Conservation (phyloP, 2,888 invertebrate species). For the Agrochola litura region DNA sequence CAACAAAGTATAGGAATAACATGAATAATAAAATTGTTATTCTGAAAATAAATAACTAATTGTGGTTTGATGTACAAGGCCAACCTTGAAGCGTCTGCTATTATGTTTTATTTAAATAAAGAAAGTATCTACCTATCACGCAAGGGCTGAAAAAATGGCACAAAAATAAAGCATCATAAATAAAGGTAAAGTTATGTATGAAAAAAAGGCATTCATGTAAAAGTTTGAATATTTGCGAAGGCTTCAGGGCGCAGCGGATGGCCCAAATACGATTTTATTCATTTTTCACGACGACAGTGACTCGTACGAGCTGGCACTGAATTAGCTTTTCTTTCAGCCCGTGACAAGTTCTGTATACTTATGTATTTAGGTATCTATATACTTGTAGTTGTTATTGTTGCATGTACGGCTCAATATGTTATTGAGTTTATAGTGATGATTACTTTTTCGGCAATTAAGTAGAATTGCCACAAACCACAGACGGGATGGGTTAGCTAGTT, state of each 20-base stretch:
- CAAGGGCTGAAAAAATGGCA: constrained; percentile 17
- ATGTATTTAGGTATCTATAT: constrained; percentile 30
- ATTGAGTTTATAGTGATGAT: background rate
- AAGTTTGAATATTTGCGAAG: constrained; percentile 74
- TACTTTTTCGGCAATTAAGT: background rate
- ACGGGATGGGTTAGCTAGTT: background rate
- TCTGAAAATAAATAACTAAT: constrained; percentile 27
- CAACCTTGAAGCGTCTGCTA: constrained; percentile 31
- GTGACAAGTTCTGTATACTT: constrained; percentile 63
- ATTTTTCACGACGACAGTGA: constrained; percentile 88
- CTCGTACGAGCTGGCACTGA: constrained; percentile 88
- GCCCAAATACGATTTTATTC: constrained; percentile 87
- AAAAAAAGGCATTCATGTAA: constrained; percentile 57
- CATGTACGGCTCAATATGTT: constrained; percentile 19
- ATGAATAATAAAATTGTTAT: constrained; percentile 22
- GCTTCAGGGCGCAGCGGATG: constrained; percentile 76
- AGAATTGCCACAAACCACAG: background rate
- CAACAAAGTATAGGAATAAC: constrained; percentile 2
- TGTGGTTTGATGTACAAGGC: constrained; percentile 41
- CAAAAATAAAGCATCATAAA: constrained; percentile 38
- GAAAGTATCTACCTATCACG: constrained; percentile 19
- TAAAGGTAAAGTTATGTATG: constrained; percentile 25
- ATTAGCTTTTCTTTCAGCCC: constrained; percentile 83
- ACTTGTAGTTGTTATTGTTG: constrained; percentile 33
- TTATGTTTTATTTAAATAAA: constrained; percentile 23